Base-by-base conservation (phyloP, 2,888 invertebrate genomes). In the Byasa hedistus region DNA sequence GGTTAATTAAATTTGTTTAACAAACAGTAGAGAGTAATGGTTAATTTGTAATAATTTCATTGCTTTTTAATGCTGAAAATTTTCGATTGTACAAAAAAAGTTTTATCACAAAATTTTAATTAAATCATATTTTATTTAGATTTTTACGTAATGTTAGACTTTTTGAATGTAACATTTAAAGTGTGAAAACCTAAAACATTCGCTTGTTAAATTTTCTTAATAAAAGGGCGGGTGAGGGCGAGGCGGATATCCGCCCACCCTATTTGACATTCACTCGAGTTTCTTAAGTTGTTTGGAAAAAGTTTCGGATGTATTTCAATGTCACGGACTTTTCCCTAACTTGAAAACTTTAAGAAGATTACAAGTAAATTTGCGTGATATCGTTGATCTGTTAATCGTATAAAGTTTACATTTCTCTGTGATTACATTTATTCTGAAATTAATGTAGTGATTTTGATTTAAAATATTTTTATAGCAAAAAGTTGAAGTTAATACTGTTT, bases 181-280 rank as follows among this genome's bases (percentile, higher is more conserved):
- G 0, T 44, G 17, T 44, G 19, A 3, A 17, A 15, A 44, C 2
- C 12, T 1, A 44, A 19, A 17, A 4, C 19, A 10, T 44, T 10
- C 12, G 19, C 17, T 15, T 1, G 84, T 84, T 84, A 75, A 83
- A 86, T 83, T 83, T 86, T 79, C 81, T 81, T 72, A 82, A 72
- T 69, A 69, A 73, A 75, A 59, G 79, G 78, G 79, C 82, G 79
- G 78, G 79, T 82, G 83, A 83, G 71, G 72, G 75, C 73, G 79
- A 84, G 83, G 84, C 84, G 86, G 84, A 79, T 83, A 78, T 80
- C 83, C 85, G 85, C 89, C 89, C 87, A 86, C 77, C 81, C 78
- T 83, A 83, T 84, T 87, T 87, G 86, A 86, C 86, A 88, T 87
- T 87, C 85, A 82, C 74, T 72, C 72, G 77, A 84, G 80, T 86